Percentiles rank a stretch among this genome's conserved stretches.
phyloP scores from a whole-genome alignment of 2,113 vertebrate genomes.

The Natator depressus region DNA sequence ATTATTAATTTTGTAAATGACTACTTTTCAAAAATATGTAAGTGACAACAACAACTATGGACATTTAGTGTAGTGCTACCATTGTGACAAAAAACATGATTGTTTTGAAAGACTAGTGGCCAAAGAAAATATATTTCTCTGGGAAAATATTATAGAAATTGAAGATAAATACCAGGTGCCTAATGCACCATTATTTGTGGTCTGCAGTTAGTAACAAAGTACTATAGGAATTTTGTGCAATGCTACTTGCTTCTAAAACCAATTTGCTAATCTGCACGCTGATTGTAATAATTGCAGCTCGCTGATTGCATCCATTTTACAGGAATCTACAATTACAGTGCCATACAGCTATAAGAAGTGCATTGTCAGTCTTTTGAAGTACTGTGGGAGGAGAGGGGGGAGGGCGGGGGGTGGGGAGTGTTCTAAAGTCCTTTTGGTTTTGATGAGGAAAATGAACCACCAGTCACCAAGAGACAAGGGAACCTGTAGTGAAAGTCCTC shows the following conservation, averaged over 20 bases:
- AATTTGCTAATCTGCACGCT: slow-evolving; percentile 15
- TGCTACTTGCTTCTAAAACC: neutral
- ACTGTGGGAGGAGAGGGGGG: neutral
- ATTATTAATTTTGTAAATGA: neutral
- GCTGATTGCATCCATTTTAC: slow-evolving; percentile 13
- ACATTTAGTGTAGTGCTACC: neutral
- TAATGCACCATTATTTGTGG: neutral
- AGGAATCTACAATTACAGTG: neutral
- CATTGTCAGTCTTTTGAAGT: neutral
- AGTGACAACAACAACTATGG: neutral
- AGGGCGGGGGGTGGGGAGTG: neutral
- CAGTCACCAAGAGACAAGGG: neutral
- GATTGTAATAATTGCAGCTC: neutral
- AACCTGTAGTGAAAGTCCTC: neutral
- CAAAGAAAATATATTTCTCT: neutral
- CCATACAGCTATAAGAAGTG: neutral
- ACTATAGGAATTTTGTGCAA: neutral
- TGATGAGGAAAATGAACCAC: accelerated
- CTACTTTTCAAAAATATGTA: neutral
- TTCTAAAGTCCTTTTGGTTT: neutral
- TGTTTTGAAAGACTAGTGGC: neutral
- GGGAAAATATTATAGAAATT: neutral
- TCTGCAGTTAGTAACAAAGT: slow-evolving; percentile 1
- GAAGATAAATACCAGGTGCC: slow-evolving; percentile 6
- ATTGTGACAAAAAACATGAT: neutral